Evolutionary conservation across 2,888 invertebrate genomes (phyloP).

Genomic region (Candidula unifasciata): DNA sequence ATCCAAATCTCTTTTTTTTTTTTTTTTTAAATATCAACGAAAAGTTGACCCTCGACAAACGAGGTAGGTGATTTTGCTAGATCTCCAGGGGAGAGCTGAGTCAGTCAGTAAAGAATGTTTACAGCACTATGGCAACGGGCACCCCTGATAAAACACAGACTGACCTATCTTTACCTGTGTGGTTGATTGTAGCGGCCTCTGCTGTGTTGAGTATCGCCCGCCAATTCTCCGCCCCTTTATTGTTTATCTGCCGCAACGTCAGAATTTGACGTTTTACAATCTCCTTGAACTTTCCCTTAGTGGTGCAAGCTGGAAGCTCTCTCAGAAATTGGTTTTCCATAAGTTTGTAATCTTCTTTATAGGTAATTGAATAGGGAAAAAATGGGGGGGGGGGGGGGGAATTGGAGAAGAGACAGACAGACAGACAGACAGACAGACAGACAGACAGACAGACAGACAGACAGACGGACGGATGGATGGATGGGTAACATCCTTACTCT

Average conservation of each 20-base stretch:
- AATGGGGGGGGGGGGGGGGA: neutral
- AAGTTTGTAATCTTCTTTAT: neutral
- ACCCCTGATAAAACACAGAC: neutral
- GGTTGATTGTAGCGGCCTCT: neutral
- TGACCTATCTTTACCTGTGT: conserved; percentile 9
- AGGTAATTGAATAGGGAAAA: neutral
- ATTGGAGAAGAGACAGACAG: neutral
- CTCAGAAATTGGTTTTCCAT: neutral
- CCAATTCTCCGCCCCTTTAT: neutral
- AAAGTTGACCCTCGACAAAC: too few species aligned
- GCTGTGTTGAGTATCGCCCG: neutral
- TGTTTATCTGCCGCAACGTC: conserved; percentile 24
- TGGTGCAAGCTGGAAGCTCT: neutral
- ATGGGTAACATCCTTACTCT: too few species aligned
- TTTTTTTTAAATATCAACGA: too few species aligned
- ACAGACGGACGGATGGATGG: neutral
- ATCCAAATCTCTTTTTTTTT: too few species aligned
- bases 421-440: neutral
- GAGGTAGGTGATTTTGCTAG: neutral
- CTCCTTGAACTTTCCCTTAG: neutral
- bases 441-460: conserved; percentile 1
- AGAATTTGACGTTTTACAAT: neutral
- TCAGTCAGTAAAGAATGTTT: neutral
- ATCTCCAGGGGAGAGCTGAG: neutral
- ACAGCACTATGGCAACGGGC: neutral